Evolutionary conservation across 1,140 invertebrate genomes (phyloP).

Genomic region (Eulimnadia texana): DNA sequence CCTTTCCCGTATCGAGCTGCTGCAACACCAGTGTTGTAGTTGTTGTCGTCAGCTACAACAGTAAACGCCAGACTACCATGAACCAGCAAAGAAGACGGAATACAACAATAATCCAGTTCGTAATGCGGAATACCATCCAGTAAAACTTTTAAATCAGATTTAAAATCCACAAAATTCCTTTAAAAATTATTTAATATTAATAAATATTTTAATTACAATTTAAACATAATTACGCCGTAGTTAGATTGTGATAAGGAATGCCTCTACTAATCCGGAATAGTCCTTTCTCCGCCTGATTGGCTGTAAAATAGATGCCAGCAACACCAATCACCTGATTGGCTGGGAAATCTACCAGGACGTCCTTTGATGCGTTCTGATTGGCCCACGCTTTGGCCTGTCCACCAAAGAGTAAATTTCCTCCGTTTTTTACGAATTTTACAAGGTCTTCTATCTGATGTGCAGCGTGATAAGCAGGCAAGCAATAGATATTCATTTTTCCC

Average conservation of each 20-base stretch:
- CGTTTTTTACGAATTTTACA: neutral
- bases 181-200: neutral
- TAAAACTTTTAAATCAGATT: neutral
- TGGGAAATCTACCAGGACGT: neutral
- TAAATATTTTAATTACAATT: neutral
- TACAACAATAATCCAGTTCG: neutral
- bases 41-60: neutral
- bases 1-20: neutral
- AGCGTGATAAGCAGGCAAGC: neutral
- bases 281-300: neutral
- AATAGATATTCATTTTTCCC: neutral
- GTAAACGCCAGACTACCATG: neutral
- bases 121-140: neutral
- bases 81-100: neutral
- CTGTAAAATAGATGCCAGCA: neutral
- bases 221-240: neutral
- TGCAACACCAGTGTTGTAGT: neutral
- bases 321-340: neutral
- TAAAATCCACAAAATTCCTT: neutral
- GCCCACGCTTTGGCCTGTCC: neutral
- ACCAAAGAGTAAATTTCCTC: neutral
- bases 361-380: neutral
- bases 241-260: neutral
- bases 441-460: neutral
- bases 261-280: neutral